These are phyloP conservation scores for Pissodes strobi DNA, from an alignment of 1,140 invertebrate genomes.

Conservation along the genomic window DNA sequence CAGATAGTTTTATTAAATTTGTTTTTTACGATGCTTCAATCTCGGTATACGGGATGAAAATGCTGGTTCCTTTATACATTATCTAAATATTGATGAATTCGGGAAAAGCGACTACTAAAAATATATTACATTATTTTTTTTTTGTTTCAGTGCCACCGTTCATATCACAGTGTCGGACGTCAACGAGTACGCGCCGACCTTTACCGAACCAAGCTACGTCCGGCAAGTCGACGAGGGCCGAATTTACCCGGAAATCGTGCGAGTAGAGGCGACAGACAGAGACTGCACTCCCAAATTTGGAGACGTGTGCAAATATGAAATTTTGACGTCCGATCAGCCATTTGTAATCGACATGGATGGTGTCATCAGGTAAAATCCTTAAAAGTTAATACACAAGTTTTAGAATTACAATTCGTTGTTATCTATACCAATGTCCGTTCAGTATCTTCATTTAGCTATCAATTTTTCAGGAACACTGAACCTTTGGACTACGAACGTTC, in stretches of 20 bases:
- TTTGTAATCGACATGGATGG: constrained; percentile 91
- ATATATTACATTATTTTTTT: too few relatives aligned
- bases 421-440: neutral
- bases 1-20: too few relatives aligned
- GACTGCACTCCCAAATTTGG: constrained; percentile 92
- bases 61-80: too few relatives aligned
- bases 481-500: constrained; percentile 87
- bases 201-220: constrained; percentile 86
- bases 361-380: constrained; percentile 72
- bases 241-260: constrained; percentile 85
- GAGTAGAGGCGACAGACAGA: constrained; percentile 86
- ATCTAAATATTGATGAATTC: too few relatives aligned
- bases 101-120: too few relatives aligned
- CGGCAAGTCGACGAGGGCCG: constrained; percentile 89
- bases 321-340: constrained; percentile 85
- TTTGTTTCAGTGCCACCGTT: constrained; percentile 80
- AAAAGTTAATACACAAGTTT: neutral
- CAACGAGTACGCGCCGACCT: constrained; percentile 91
- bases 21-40: too few relatives aligned
- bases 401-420: neutral
- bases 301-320: constrained; percentile 95
- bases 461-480: constrained; percentile 74
- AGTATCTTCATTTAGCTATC: too few relatives aligned
- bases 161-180: constrained; percentile 95
- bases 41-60: too few relatives aligned